Evolutionary conservation across 2,888 invertebrate species (phyloP), one percentile per base, ranked within the genome.

Genomic region (Abscondita cerata): DNA sequence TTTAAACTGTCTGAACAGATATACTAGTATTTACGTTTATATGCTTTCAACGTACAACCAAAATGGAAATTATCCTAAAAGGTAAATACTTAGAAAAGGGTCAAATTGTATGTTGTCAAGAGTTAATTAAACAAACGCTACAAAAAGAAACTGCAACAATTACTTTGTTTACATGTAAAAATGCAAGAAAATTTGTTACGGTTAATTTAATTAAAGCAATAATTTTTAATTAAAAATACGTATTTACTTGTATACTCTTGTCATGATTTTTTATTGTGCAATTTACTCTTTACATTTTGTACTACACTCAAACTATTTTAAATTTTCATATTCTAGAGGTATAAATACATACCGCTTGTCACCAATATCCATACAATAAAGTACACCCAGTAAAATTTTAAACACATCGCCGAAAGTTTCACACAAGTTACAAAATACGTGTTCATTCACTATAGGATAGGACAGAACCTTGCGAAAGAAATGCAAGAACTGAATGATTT

Each of bases 101-200:
- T 40, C 47, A 47, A 47, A 54, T 15, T 12, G 31, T 20, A 25
- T 34, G 15, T 44, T 15, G n/a, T 41, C 16, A 16, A 41, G 2
- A 33, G 48, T 59, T 54, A 60, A 60, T 60, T 59, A 59, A 59
- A 53, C 53, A 59, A 54, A 54, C 50, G 50, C n/a, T 25, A 25
- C 25, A 25, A 25, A 25, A 25, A 25, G 25, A 25, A 25, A 25
- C 6, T 4, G 6, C 6, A 25, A 25, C n/a, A 25, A 25, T 25
- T 25, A n/a, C n/a, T n/a, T n/a, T n/a, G n/a, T n/a, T 25, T 25
- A 25, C 25, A 25, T 25, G 25, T 25, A 25, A 25, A 25, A 25
- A 25, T n/a, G n/a, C n/a, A n/a, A n/a, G n/a, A n/a, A n/a, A n/a
- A n/a, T 25, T 25, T 25, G 4, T 25, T 25, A 4, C 6, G 25